Conservation (phyloP, 2,113 vertebrate genomes). For the Ailuropoda melanoleuca region DNA sequence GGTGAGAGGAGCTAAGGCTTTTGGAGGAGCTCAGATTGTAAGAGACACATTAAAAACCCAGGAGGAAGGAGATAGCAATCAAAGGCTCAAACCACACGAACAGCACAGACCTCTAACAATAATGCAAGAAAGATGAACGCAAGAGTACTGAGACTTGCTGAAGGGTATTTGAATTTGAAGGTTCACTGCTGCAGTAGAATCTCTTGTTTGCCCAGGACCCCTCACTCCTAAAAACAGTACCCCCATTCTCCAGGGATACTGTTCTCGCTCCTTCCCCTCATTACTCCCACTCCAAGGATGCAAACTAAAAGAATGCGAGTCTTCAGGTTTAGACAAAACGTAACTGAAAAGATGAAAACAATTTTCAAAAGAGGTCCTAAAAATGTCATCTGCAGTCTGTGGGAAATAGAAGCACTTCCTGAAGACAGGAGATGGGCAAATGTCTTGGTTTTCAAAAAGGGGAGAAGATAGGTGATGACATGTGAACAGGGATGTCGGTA, state of each 20-base stretch:
- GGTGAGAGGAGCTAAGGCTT: not conserved
- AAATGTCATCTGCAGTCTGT: not conserved
- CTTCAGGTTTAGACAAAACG: not conserved
- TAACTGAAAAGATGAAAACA: slow-evolving; percentile 27
- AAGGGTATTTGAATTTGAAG: slow-evolving; percentile 35
- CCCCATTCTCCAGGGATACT: not conserved
- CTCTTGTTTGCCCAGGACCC: slow-evolving; percentile 26
- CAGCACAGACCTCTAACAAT: not conserved
- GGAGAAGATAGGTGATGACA: slow-evolving; percentile 27
- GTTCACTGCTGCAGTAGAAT: not conserved
- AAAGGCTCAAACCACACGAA: slow-evolving; percentile 1
- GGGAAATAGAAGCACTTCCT: slow-evolving; percentile 26
- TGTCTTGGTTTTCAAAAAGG: slow-evolving; percentile 45
- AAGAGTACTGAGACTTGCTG: not conserved
- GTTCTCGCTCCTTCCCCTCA: not conserved
- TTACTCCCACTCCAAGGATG: not conserved
- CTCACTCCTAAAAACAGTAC: slow-evolving; percentile 13
- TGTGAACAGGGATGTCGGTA: not conserved
- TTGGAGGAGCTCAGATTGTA: slow-evolving; percentile 10
- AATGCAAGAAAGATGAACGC: not conserved
- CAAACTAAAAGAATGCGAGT: not conserved
- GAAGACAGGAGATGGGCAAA: slow-evolving; percentile 8
- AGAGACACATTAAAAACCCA: not conserved
- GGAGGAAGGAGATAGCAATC: slow-evolving; percentile 7
- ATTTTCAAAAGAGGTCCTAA: slow-evolving; percentile 25